Base-by-base conservation (phyloP, 2,888 invertebrate species). In the Seira musarum region DNA sequence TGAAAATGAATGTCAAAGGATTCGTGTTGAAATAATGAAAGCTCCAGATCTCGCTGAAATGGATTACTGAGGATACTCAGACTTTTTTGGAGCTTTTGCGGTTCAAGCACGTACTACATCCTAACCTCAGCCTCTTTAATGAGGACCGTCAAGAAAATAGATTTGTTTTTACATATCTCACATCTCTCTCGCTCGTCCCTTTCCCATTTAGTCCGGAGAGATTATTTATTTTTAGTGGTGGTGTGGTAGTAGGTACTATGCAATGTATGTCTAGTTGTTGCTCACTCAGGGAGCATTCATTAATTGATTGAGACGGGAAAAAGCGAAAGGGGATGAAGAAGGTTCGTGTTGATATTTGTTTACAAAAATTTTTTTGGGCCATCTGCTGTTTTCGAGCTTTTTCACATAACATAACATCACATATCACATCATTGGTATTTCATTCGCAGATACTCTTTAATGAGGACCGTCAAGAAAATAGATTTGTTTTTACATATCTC, bases 41-140 rank as follows among this genome's bases (percentile, higher is more conserved):
- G 70, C 60, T 71, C 35, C 46, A 78, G 61, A 57, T 22, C 57
- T 65, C 19, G 24, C 22, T 79, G 67, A 73, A 79, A 64, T 73
- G 49, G 79, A 79, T 68, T 40, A 73, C 68, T 73, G 79, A 49
- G 53, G 49, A 67, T 49, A 64, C n/a, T n/a, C n/a, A n/a, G n/a
- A n/a, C n/a, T n/a, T n/a, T 68, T 79, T 72, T 40, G n/a, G 17
- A 13, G 64, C 40, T 46, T 46, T 71, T 71, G 71, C 30, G 78
- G 79, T 79, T 79, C 67, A 21, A 61, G 76, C 76, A 76, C 21
- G 46, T 46, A 57, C 57, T 57, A 46, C 46, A 15, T 13, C 15
- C 17, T 13, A 57, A 40, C 40, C 13, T 8, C 6, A 40, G 13
- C 40, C 40, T 40, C 40, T 40, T 40, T n/a, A n/a, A n/a, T n/a